phyloP scores from a whole-genome alignment of 2,113 vertebrate genomes.

The Anseranas semipalmata region DNA sequence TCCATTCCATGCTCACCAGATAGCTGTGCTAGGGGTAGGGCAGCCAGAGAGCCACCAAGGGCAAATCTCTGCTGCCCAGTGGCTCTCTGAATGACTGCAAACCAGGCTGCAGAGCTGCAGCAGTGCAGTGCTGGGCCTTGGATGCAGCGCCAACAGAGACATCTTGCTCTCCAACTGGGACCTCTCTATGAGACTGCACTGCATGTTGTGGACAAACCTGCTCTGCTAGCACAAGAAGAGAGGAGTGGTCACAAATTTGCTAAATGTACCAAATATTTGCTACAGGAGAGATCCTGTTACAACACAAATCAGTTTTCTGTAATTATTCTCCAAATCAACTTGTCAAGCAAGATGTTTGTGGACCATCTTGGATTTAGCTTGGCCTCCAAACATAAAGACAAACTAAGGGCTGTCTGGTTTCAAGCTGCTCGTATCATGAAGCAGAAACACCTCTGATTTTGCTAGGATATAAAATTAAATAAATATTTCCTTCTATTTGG shows the following conservation, averaged over 20 bases:
- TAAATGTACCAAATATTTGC: accelerated
- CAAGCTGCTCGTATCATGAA: not conserved
- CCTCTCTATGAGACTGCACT: not conserved
- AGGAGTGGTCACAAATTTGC: not conserved
- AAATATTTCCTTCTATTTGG: not conserved
- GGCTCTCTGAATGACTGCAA: not conserved
- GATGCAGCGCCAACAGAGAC: accelerated
- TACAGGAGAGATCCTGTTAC: accelerated
- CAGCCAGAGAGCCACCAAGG: not conserved
- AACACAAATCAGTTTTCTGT: not conserved
- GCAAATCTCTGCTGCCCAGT: not conserved
- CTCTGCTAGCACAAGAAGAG: not conserved
- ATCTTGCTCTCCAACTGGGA: not conserved
- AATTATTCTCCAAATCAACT: not conserved
- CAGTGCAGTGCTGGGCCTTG: not conserved
- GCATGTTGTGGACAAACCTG: not conserved
- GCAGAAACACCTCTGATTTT: not conserved
- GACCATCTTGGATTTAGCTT: not conserved
- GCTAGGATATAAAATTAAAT: not conserved
- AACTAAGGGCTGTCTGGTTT: not conserved
- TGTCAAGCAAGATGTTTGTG: not conserved
- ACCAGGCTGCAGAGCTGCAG: not conserved
- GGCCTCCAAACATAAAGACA: not conserved
- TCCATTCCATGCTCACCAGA: not conserved
- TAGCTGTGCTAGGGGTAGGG: not conserved